These are phyloP conservation scores for Fragariocoptes setiger DNA, from an alignment of 1,140 invertebrate species.

Conservation along the genomic window DNA sequence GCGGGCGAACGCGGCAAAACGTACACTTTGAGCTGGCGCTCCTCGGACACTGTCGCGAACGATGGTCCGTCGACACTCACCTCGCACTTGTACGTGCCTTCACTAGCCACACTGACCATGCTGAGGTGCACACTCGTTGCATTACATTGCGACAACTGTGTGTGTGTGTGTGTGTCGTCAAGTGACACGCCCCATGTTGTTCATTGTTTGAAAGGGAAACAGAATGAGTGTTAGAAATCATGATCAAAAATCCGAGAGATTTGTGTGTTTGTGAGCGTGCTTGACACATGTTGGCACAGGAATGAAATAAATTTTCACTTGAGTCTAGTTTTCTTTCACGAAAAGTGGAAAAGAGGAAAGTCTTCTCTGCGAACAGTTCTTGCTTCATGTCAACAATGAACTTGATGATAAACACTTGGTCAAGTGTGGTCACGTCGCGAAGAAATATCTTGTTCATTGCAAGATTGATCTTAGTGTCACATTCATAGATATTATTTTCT, in stretches of 20 bases:
- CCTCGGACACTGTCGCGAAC: conserved; percentile 12
- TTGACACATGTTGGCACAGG: neutral
- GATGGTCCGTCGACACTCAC: conserved; percentile 12
- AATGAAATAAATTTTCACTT: neutral
- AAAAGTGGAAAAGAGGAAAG: conserved; percentile 1
- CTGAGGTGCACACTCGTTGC: conserved; percentile 10
- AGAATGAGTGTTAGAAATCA: neutral
- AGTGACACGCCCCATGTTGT: too few species aligned
- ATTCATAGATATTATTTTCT: too few species aligned
- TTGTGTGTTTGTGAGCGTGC: too few species aligned
- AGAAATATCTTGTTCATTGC: too few species aligned
- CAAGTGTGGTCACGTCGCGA: too few species aligned
- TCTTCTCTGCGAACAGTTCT: too few species aligned
- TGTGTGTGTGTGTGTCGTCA: neutral
- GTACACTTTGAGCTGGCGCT: conserved; percentile 13
- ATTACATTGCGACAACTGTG: conserved; percentile 11
- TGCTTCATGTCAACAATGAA: too few species aligned
- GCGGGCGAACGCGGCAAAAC: too few species aligned
- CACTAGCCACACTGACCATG: conserved; percentile 8
- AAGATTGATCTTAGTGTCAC: too few species aligned
- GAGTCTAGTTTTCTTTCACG: neutral
- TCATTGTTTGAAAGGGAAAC: neutral
- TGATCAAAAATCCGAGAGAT: neutral
- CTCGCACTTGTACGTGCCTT: conserved; percentile 15
- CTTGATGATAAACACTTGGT: too few species aligned